Evolutionary conservation across 2,797 vertebrate species (phyloP), one percentile per base, ranked within the genome.

Genomic region (Adelosebastes latens): DNA sequence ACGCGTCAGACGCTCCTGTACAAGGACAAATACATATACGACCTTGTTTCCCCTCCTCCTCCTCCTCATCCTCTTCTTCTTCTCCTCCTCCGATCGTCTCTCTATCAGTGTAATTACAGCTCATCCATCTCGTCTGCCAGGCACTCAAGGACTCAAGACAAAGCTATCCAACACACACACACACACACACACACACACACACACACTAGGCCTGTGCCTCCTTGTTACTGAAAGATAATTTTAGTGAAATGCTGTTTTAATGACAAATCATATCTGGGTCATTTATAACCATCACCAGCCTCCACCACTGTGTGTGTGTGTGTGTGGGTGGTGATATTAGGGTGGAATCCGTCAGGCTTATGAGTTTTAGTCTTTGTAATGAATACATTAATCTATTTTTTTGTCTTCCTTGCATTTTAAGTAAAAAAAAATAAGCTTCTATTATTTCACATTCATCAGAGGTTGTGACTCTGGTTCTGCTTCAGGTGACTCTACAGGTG

Each of bases 91-190:
- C 77, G 55, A 90, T 92, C 92, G 88, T 92, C 89, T 90, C 86
- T 91, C 91, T 76, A 91, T 93, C 91, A 78, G 83, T 68, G 90
- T 93, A 93, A 94, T 94, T 93, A 93, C 90, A 88, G 76, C 86
- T 89, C 93, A 94, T 94, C 91, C 88, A 92, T 94, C 92, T 93
- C 65, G 16, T 78, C 88, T 93, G 91, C 84, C 92, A 89, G 70
- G 56, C 79, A 84, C 70, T 87, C 90, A 93, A 93, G 91, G 91
- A 88, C 91, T 49, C 46, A 49, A 49, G 46, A 49, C 46, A 20
- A 49, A 68, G 70, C 66, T 53, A 65, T 64, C 72, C 73, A 75
- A 66, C 77, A 67, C 16, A 49, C 77, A 39, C 71, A 34, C 66
- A 63, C 69, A 65, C 75, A 52, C 31, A 52, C 70, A 76, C 70